Base-by-base conservation (phyloP, 2,113 vertebrate genomes). In the Hoplias malabaricus region DNA sequence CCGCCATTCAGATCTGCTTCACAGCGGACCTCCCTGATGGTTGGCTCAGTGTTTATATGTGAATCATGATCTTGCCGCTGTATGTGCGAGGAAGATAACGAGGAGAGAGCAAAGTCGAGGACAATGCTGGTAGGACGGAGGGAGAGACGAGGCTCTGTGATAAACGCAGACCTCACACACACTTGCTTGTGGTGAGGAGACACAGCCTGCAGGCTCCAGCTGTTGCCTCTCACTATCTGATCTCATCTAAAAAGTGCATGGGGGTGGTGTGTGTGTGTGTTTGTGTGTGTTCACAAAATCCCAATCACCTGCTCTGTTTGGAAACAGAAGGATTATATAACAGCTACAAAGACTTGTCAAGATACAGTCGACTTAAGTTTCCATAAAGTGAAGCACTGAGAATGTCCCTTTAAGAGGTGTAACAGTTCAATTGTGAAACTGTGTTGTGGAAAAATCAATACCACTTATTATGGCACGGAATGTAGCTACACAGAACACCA, bases 151-250 rank as follows among this genome's bases (percentile, higher is more conserved):
- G 0, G 43, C 38, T n/a, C n/a, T 66, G 75, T 61, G 84, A 88
- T 90, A 87, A 54, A 74, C 61, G 54, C 38, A 74, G 89, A 91
- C 88, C 88, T 85, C 82, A 70, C 75, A 78, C 78, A 81, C 75
- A 68, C 38, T 70, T 38, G 34, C 36, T 29, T 40, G 29, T 43
- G 42, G 40, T 61, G 34, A 63, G 83, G 46, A 87, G 77, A 82
- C 78, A 86, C 56, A 69, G 79, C 74, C 70, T 12, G 48, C 74
- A 82, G 66, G 69, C 83, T 80, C 83, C 85, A 53, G 76, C 77
- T 59, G 73, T 75, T 74, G 43, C 66, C 75, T 21, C 69, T 74
- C 53, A 57, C 67, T 84, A 86, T 88, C 87, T 87, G 82, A 86
- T 77, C 10, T 62, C 72, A n/a, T n/a, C n/a, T n/a, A 48, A 46